Conservation (phyloP, 2,797 vertebrate species). For the Amblyraja radiata region DNA sequence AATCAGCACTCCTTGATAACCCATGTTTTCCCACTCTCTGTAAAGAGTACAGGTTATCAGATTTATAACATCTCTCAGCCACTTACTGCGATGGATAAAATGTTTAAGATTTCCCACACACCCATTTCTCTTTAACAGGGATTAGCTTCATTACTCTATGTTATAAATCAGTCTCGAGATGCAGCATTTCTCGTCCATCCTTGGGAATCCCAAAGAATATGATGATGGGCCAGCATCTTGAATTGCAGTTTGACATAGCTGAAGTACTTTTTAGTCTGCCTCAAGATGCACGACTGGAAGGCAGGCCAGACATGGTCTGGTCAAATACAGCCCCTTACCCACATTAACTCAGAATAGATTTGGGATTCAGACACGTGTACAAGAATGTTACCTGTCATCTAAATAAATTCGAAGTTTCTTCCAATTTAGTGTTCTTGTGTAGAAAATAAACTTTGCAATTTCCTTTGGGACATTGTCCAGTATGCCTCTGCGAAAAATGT, state of each 20-base stretch:
- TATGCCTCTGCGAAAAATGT: constrained; percentile 95
- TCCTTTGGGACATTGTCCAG: constrained; percentile 85
- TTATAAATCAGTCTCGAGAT: not conserved
- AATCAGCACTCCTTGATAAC: not conserved
- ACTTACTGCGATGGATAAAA: not conserved
- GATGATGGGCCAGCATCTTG: not conserved
- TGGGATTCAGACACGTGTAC: not conserved
- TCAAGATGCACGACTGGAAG: not conserved
- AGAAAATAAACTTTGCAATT: constrained; percentile 96
- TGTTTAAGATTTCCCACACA: not conserved
- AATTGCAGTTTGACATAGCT: not conserved
- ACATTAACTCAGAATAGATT: not conserved
- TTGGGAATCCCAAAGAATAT: no score
- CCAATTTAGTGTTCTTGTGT: constrained; percentile 92
- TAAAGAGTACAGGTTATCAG: not conserved
- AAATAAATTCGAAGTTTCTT: constrained; percentile 96
- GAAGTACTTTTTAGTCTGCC: not conserved
- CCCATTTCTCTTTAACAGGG: no score
- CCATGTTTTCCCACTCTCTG: not conserved
- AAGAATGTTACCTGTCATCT: constrained; percentile 77
- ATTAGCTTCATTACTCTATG: not conserved
- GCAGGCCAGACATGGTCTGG: no score
- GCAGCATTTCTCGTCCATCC: not conserved
- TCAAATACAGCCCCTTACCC: not conserved
- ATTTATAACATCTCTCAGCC: not conserved